Evolutionary conservation across 2,113 vertebrate genomes (phyloP).

Genomic region (Hippopotamus amphibius): DNA sequence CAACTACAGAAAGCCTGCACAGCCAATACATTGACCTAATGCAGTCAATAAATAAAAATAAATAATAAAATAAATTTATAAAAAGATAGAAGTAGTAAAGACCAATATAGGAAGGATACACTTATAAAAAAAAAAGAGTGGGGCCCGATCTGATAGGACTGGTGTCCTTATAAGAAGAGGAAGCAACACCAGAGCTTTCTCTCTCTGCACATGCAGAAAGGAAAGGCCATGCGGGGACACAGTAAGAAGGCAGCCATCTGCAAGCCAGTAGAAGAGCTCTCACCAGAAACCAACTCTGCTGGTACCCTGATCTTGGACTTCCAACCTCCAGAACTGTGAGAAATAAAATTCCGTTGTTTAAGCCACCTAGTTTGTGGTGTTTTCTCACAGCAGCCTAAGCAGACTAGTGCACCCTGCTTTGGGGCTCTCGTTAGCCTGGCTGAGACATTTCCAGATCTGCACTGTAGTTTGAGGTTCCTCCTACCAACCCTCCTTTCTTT

Average conservation of each 20-base stretch:
- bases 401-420: background rate
- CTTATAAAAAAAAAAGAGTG: background rate
- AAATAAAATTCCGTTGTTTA: background rate
- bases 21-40: too few relatives aligned
- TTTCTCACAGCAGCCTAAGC: background rate
- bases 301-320: background rate
- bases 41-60: too few relatives aligned
- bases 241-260: background rate
- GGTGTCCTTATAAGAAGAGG: background rate
- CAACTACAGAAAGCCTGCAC: too few relatives aligned
- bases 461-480: background rate
- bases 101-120: too few relatives aligned
- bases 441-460: background rate
- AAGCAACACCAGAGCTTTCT: background rate
- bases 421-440: background rate
- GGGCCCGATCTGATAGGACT: too few relatives aligned
- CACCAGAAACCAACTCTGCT: background rate
- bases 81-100: too few relatives aligned
- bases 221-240: background rate
- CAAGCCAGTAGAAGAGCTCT: background rate
- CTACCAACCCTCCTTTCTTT: background rate
- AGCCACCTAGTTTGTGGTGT: background rate
- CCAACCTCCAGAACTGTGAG: background rate
- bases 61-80: too few relatives aligned
- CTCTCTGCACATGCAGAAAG: too few relatives aligned